These are phyloP conservation scores for Pseudopleuronectes americanus DNA, from an alignment of 2,797 vertebrate species.

Conservation along the genomic window DNA sequence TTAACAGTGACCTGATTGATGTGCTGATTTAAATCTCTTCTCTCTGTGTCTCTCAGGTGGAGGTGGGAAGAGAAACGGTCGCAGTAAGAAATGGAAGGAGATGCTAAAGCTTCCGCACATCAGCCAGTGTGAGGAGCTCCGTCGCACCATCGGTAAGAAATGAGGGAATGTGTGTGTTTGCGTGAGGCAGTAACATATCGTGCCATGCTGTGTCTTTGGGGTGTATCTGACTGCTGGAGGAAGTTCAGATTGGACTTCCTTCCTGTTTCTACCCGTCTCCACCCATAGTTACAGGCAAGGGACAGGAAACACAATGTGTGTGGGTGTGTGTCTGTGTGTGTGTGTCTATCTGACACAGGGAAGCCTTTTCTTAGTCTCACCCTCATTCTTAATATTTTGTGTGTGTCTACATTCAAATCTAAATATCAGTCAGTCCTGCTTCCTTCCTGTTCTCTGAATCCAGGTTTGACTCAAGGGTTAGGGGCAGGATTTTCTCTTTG, in stretches of 20 bases:
- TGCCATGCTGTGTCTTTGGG: conserved; percentile 71
- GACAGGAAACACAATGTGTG: conserved; percentile 70
- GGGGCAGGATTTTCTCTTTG: conserved; percentile 19
- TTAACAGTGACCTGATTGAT: conserved; percentile 3
- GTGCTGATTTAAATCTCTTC: conserved; percentile 22
- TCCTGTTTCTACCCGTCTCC: conserved; percentile 80
- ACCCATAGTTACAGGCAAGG: conserved; percentile 73
- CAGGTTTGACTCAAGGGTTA: conserved; percentile 34
- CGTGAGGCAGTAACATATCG: conserved; percentile 41
- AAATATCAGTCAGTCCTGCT: conserved; percentile 15
- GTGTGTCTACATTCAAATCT: conserved; percentile 23
- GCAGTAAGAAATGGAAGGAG: conserved; percentile 95
- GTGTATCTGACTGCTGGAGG: conserved; percentile 73
- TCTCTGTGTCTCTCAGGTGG: conserved; percentile 80
- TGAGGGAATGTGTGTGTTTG: background rate
- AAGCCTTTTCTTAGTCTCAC: conserved; percentile 29
- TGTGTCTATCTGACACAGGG: conserved; percentile 31
- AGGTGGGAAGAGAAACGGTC: conserved; percentile 88
- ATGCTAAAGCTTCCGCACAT: conserved; percentile 92
- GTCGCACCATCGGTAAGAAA: conserved; percentile 84
- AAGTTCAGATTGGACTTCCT: conserved; percentile 82
- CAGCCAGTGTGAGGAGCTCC: conserved; percentile 89
- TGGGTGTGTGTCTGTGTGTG: conserved; percentile 12
- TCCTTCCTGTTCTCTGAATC: conserved; percentile 33
- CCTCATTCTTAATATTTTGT: conserved; percentile 12